These are phyloP conservation scores for Temnothorax nylanderi DNA, from an alignment of 1,140 invertebrate species.

Conservation along the genomic window DNA sequence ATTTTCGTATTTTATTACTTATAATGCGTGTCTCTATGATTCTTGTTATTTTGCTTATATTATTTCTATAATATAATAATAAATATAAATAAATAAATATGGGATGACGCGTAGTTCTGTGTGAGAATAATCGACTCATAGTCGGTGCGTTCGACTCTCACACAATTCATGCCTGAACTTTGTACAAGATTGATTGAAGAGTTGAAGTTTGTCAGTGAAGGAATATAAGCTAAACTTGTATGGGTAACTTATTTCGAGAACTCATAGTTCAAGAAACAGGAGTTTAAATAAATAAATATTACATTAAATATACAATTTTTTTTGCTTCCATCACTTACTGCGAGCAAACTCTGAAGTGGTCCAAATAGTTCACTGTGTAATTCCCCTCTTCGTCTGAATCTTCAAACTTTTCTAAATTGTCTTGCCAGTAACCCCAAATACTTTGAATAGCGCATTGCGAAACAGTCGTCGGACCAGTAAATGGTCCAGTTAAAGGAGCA, in stretches of 20 bases:
- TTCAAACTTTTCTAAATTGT: constrained; percentile 88
- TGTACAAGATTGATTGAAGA: background rate
- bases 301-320: background rate
- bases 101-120: background rate
- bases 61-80: background rate
- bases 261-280: background rate
- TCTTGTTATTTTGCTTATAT: background rate
- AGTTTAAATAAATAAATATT: background rate
- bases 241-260: background rate
- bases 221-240: background rate
- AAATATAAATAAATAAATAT: background rate
- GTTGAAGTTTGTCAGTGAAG: background rate
- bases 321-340: constrained; percentile 86
- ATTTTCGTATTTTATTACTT: background rate
- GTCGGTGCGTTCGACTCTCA: background rate
- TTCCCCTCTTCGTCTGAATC: constrained; percentile 84
- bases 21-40: background rate
- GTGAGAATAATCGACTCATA: background rate
- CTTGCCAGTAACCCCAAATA: constrained; percentile 96
- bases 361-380: constrained; percentile 91
- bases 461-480: constrained; percentile 84
- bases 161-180: background rate
- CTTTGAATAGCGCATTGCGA: constrained; percentile 95
- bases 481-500: constrained; percentile 90
- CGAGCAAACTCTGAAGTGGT: constrained; percentile 90